These are phyloP conservation scores for Vombatus ursinus DNA, from an alignment of 2,113 vertebrate species.

Conservation along the genomic window DNA sequence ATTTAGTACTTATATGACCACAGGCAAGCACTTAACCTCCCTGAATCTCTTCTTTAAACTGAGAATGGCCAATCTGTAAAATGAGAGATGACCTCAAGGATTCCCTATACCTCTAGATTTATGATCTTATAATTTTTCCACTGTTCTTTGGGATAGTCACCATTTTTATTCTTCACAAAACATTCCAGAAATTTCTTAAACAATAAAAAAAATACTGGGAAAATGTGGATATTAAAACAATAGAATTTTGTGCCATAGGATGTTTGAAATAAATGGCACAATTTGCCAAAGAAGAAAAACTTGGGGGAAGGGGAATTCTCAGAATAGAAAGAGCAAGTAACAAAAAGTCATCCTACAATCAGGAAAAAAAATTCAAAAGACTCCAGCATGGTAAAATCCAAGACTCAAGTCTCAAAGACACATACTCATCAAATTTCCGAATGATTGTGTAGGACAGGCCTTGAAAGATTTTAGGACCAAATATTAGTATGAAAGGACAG, in stretches of 20 bases:
- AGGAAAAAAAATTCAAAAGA: background rate
- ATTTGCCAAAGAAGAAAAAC: background rate
- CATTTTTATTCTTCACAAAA: background rate
- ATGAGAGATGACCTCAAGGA: background rate
- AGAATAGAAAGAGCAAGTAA: background rate
- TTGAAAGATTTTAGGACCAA: background rate
- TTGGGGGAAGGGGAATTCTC: background rate
- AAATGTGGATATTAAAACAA: background rate
- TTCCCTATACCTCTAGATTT: background rate
- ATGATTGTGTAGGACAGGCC: background rate
- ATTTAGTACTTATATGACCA: background rate
- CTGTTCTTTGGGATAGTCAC: background rate
- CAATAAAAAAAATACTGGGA: background rate
- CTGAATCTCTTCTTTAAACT: background rate
- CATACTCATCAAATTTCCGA: background rate
- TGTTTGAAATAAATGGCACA: background rate
- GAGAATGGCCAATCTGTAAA: too few species aligned
- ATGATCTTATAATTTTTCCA: background rate
- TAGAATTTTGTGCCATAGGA: background rate
- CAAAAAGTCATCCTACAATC: background rate
- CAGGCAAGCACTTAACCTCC: background rate
- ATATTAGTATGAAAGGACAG: background rate
- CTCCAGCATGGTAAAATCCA: background rate
- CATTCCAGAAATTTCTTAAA: background rate
- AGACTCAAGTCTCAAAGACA: background rate